Evolutionary conservation across 2,113 vertebrate species (phyloP), one percentile per base, ranked within the genome.

Genomic region (Alligator mississippiensis): DNA sequence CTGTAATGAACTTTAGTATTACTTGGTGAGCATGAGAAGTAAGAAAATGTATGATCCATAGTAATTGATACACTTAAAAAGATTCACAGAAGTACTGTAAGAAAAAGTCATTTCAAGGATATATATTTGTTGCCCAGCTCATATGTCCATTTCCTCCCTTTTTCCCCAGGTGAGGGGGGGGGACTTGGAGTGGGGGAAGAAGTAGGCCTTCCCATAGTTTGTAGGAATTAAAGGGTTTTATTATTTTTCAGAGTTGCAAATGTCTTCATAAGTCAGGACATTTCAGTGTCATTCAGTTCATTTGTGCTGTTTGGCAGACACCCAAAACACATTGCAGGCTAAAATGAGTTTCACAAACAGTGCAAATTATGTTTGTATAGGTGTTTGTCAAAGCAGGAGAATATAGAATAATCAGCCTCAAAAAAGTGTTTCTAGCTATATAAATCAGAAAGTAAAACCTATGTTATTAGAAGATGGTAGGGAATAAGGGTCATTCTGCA

Each of bases 391-490:
- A 90, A 88, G 24, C 8, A 27, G 11, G 11, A 93, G 78, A 22
- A 90, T 72, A 80, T 2, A 3, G 83, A 93, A 72, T 34, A 82
- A 6, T 68, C 2, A 80, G n/a, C 47, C 74, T 89, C 22, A 58
- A 3, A 21, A 90, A 87, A 12, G 1, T 11, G 24, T 90, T 96
- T 94, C 82, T 80, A 88, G 27, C 58, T 72, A 59, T 81, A 38
- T 89, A 75, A 93, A 92, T 85, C 16, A 82, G 76, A 96, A 61
- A 82, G 5, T 58, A 77, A 90, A 91, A 79, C n/a, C 66, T 72
- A 8, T 58, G 54, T 79, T 66, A 75, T 5, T 85, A 47, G 30
- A 77, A 89, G 21, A 80, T 47, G 21, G 88, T 38, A 59, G 7
- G 79, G 12, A 3, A 30, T 70, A 8, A 25, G 8, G 18, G 14